Percentiles rank a stretch among this genome's conserved stretches.
These are phyloP conservation scores for Saccopteryx leptura DNA, from an alignment of 2,113 vertebrate species.

Conservation along the genomic window DNA sequence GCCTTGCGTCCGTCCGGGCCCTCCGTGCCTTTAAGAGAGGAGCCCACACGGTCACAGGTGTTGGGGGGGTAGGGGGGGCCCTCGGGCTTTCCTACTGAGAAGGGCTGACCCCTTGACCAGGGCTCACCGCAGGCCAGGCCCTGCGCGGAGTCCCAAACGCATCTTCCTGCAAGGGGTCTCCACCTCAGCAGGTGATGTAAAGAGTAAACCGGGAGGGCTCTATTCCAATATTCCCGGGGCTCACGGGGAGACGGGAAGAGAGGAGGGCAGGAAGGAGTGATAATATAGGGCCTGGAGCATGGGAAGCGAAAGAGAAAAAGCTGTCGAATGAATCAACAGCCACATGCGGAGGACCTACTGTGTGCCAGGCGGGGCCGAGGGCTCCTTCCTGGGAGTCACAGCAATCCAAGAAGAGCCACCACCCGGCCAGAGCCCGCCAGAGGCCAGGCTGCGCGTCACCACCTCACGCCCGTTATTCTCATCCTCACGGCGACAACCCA, in stretches of 20 bases:
- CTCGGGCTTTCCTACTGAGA: not conserved
- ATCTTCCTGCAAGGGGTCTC: not conserved
- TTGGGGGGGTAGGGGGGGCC: no score
- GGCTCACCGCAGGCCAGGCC: accelerated
- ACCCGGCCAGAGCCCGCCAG: not conserved
- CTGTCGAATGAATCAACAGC: not conserved
- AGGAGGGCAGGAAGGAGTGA: not conserved
- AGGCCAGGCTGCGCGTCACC: not conserved
- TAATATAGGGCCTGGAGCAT: not conserved
- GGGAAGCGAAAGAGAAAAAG: not conserved
- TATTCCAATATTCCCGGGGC: not conserved
- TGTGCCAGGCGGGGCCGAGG: no score
- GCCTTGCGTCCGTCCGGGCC: not conserved
- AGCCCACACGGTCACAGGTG: not conserved
- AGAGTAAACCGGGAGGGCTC: not conserved
- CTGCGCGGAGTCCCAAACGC: not conserved
- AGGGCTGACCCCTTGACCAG: accelerated
- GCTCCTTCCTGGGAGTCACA: not conserved
- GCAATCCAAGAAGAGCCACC: not conserved
- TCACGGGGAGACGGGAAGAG: not conserved
- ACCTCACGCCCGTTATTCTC: not conserved
- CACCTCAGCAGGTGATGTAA: not conserved
- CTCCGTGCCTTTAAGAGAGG: not conserved
- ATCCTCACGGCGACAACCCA: not conserved
- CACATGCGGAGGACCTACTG: not conserved